phyloP scores from a whole-genome alignment of 2,888 invertebrate species.

The Metellina segmentata region DNA sequence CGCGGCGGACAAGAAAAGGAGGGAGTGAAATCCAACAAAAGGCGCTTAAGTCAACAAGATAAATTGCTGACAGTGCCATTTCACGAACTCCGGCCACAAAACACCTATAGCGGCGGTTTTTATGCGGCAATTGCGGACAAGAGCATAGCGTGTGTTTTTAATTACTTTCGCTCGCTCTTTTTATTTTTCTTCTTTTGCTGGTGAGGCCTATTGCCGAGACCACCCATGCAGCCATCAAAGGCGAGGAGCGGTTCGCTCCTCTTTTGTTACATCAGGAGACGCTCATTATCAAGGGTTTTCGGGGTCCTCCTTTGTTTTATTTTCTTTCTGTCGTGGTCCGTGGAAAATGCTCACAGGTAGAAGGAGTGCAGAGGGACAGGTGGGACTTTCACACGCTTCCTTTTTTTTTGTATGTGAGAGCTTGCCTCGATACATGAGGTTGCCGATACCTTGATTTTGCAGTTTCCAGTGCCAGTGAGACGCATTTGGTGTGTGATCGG shows the following conservation, averaged over 20 bases:
- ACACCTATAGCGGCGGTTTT: slow-evolving; percentile 62
- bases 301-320: slow-evolving; percentile 53
- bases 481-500: too few species aligned
- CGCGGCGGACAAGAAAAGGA: slow-evolving; percentile 4
- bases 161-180: slow-evolving; percentile 53
- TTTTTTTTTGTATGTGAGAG: not conserved
- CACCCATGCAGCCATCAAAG: slow-evolving; percentile 61
- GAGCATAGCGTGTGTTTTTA: slow-evolving; percentile 59
- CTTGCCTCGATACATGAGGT: not conserved
- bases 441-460: not conserved
- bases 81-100: slow-evolving; percentile 69
- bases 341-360: too few species aligned
- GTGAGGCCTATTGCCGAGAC: slow-evolving; percentile 20
- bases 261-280: slow-evolving; percentile 64
- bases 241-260: slow-evolving; percentile 41
- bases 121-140: slow-evolving; percentile 54
- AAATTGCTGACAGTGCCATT: slow-evolving; percentile 75
- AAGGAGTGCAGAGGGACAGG: slow-evolving; percentile 31
- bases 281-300: slow-evolving; percentile 56
- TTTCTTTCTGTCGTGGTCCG: not conserved
- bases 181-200: slow-evolving; percentile 10
- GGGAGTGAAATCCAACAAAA: slow-evolving; percentile 55
- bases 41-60: slow-evolving; percentile 73
- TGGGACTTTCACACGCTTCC: slow-evolving; percentile 47
- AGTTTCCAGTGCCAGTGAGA: too few species aligned